These are phyloP conservation scores for Urocitellus parryii DNA, from an alignment of 2,113 vertebrate genomes.

Conservation along the genomic window DNA sequence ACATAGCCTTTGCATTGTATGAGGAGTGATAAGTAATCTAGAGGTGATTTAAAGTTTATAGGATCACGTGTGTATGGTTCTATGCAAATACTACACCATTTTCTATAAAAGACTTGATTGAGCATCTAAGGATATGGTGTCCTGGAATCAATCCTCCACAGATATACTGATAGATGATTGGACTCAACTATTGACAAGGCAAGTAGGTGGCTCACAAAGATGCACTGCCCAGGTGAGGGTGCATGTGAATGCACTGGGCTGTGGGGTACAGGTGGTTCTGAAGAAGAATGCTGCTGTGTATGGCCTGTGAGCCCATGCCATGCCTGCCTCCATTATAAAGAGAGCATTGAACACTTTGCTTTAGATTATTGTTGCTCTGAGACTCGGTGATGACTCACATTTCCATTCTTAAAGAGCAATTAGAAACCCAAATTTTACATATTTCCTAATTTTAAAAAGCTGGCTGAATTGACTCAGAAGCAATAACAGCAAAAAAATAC, in stretches of 20 bases:
- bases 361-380: neutral
- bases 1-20: neutral
- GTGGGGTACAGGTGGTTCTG: neutral
- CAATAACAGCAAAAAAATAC: neutral
- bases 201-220: neutral
- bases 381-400: neutral
- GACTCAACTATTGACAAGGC: neutral
- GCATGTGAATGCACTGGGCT: accelerated
- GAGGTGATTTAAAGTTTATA: neutral
- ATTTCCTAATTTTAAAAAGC: neutral
- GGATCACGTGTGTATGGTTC: neutral
- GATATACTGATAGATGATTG: neutral
- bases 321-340: neutral
- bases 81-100: neutral
- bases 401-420: slow-evolving; percentile 30
- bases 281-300: accelerated
- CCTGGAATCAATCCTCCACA: neutral
- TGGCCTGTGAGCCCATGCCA: neutral
- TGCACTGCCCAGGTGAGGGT: neutral
- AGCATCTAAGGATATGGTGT: neutral
- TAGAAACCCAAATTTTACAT: neutral
- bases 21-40: neutral
- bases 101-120: neutral
- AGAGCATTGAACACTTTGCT: neutral
- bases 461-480: neutral